A percentile compares a stretch with the other conserved stretches of the same genome.
These are phyloP conservation scores for Cherax destructor DNA, from an alignment of 1,140 invertebrate genomes.

Conservation along the genomic window DNA sequence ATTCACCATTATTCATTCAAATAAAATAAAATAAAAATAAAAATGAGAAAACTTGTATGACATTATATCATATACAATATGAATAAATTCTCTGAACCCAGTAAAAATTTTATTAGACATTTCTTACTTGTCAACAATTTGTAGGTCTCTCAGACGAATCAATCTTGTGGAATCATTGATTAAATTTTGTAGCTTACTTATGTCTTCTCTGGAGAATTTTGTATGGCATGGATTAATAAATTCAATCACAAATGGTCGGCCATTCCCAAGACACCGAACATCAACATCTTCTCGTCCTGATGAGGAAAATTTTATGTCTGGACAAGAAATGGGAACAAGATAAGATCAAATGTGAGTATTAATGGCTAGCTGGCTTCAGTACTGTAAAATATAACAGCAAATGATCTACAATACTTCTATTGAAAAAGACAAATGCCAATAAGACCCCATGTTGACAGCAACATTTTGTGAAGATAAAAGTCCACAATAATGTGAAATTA, in stretches of 20 bases:
- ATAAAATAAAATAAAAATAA: neutral
- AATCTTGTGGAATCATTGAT: constrained; percentile 81
- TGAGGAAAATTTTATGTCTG: constrained; percentile 84
- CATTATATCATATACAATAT: neutral
- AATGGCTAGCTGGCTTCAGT: too few species aligned
- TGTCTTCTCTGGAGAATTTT: constrained; percentile 77
- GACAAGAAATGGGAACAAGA: constrained; percentile 5
- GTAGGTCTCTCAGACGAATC: constrained; percentile 81
- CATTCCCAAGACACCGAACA: constrained; percentile 89
- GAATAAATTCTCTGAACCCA: neutral
- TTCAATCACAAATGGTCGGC: constrained; percentile 91
- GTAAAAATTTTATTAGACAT: neutral
- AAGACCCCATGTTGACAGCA: too few species aligned
- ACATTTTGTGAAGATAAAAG: too few species aligned
- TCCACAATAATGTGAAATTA: too few species aligned
- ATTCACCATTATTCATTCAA: too few species aligned
- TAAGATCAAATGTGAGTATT: too few species aligned
- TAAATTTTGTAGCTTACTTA: constrained; percentile 78
- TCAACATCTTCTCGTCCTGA: constrained; percentile 97
- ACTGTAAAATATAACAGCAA: too few species aligned
- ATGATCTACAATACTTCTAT: too few species aligned
- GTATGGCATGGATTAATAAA: constrained; percentile 82
- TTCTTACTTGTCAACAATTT: constrained; percentile 80
- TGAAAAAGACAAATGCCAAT: too few species aligned
- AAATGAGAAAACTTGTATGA: neutral